Evolutionary conservation across 2,113 vertebrate genomes (phyloP).

Genomic region (Melanotaenia duboulayi): DNA sequence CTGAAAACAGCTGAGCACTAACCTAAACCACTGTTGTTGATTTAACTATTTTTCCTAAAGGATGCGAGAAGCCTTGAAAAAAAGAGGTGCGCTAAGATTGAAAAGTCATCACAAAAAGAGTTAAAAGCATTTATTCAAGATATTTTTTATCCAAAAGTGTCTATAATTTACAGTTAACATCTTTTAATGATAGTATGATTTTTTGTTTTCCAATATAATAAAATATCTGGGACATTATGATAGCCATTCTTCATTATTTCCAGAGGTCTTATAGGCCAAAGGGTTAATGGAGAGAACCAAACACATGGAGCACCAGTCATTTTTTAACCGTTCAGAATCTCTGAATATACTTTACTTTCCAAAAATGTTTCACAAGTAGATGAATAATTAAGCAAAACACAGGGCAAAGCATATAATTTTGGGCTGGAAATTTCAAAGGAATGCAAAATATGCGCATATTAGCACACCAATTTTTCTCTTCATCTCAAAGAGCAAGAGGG

Average conservation of each 20-base stretch:
- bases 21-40: too few species aligned
- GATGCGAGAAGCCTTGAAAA: too few species aligned
- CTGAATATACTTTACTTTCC: slow-evolving; percentile 31
- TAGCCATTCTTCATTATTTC: not conserved
- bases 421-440: slow-evolving; percentile 43
- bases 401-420: slow-evolving; percentile 54
- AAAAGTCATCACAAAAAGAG: too few species aligned
- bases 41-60: too few species aligned
- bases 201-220: too few species aligned
- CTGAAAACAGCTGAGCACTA: too few species aligned
- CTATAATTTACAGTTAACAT: too few species aligned
- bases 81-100: too few species aligned
- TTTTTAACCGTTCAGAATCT: not conserved
- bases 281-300: not conserved
- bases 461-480: slow-evolving; percentile 51
- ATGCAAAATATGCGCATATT: slow-evolving; percentile 72
- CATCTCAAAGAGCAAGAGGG: slow-evolving; percentile 36
- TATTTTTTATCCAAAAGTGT: too few species aligned
- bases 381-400: slow-evolving; percentile 62
- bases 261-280: slow-evolving; percentile 2
- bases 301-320: not conserved
- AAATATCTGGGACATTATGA: not conserved
- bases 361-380: slow-evolving; percentile 44
- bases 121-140: too few species aligned
- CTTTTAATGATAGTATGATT: too few species aligned